phyloP scores from a whole-genome alignment of 2,113 vertebrate species.

The Oceanodroma tethys region DNA sequence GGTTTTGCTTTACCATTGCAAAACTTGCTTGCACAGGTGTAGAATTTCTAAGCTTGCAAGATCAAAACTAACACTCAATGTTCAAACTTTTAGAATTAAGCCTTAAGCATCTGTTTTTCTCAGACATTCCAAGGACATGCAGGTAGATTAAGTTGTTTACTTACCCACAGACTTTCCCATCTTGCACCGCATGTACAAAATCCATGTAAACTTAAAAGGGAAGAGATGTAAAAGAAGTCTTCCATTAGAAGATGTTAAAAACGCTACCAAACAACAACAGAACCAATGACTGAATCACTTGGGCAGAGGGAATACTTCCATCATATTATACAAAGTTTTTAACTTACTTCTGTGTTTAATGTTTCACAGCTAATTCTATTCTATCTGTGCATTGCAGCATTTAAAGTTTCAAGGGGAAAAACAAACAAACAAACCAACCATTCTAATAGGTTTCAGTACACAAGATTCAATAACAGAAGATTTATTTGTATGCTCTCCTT shows the following conservation, averaged over 20 bases:
- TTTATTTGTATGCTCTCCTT: not conserved
- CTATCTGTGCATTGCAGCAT: not conserved
- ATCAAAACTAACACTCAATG: not conserved
- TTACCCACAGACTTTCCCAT: not conserved
- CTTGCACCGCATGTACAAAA: not conserved
- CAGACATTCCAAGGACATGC: not conserved
- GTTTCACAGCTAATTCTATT: not conserved
- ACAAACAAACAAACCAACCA: rapidly evolving
- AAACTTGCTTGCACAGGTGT: not conserved
- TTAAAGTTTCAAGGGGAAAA: not conserved
- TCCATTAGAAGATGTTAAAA: not conserved
- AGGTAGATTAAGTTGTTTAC: not conserved
- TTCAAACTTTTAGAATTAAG: not conserved
- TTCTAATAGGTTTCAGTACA: not conserved
- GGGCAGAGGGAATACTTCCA: not conserved
- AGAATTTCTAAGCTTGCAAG: not conserved
- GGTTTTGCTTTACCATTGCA: not conserved
- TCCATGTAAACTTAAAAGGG: not conserved
- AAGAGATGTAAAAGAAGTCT: not conserved
- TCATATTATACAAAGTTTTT: not conserved
- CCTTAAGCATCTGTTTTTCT: not conserved
- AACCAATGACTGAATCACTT: not conserved
- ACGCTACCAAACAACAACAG: not conserved
- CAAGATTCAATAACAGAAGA: not conserved
- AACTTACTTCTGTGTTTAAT: not conserved